Conservation (phyloP, 2,888 invertebrate species). For the Argyra leucocephala region DNA sequence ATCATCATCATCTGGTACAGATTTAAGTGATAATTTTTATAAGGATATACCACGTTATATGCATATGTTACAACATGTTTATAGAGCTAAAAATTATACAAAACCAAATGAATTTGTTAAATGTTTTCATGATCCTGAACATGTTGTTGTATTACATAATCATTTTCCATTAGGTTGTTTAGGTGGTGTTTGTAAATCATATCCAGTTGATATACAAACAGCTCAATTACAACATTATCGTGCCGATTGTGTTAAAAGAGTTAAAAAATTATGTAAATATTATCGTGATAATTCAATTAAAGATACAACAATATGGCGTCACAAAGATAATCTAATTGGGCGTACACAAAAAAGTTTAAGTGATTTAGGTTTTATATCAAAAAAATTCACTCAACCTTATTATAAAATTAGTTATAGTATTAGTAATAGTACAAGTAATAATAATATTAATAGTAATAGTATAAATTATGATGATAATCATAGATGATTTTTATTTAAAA, state of each 20-base stretch:
- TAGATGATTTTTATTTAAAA: too few relatives aligned
- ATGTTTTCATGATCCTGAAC: slow-evolving; percentile 86
- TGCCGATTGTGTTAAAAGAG: slow-evolving; percentile 79
- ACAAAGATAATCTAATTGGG: slow-evolving; percentile 63
- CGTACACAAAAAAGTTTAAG: slow-evolving; percentile 61
- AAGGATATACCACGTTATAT: slow-evolving; percentile 73
- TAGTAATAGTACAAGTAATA: not conserved
- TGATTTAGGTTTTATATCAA: slow-evolving; percentile 54
- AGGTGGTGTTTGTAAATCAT: slow-evolving; percentile 74
- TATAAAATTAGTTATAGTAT: not conserved
- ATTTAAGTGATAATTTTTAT: too few relatives aligned
- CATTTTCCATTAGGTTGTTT: slow-evolving; percentile 85
- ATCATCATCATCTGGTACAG: slow-evolving; percentile 65
- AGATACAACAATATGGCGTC: slow-evolving; percentile 82
- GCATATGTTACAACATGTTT: slow-evolving; percentile 90
- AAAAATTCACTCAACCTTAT: not conserved
- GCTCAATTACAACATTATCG: slow-evolving; percentile 91
- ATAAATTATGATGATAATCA: not conserved
- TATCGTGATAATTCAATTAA: slow-evolving; percentile 71
- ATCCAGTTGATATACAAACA: slow-evolving; percentile 67
- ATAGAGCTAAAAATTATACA: slow-evolving; percentile 81
- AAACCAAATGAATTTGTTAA: slow-evolving; percentile 89
- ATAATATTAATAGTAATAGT: not conserved
- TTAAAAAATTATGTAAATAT: slow-evolving; percentile 74
- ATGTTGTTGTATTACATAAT: slow-evolving; percentile 81